Conservation (phyloP, 2,797 vertebrate species). For the Furcifer pardalis region DNA sequence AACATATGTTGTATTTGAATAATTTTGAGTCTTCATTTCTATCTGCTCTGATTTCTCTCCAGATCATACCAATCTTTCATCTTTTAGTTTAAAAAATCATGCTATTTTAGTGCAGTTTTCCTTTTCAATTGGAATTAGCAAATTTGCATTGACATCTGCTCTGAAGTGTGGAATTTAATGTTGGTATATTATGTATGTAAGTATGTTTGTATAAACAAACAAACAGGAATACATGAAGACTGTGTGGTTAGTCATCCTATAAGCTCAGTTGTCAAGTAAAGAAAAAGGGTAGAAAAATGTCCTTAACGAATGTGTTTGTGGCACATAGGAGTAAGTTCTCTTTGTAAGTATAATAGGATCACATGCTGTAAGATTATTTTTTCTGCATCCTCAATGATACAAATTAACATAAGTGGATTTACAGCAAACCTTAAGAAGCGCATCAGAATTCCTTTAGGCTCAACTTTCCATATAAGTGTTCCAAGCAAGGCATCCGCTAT, state of each 20-base stretch:
- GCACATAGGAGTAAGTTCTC: background rate
- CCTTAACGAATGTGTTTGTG: background rate
- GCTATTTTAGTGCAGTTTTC: no score
- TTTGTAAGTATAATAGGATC: slow-evolving; percentile 9
- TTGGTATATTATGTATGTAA: no score
- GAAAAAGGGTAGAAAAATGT: background rate
- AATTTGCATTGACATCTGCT: no score
- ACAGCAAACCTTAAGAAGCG: background rate
- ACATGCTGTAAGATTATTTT: background rate
- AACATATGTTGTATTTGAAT: no score
- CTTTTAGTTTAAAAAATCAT: no score
- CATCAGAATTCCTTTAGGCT: background rate
- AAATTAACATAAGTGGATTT: slow-evolving; percentile 8
- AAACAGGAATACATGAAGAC: background rate
- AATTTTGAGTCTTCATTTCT: no score
- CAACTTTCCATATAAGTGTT: background rate
- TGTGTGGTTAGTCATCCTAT: background rate
- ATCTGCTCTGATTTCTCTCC: no score
- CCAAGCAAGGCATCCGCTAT: background rate
- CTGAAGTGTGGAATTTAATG: no score
- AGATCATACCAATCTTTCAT: no score
- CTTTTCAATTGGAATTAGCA: no score
- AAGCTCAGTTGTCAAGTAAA: background rate
- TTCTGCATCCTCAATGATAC: slow-evolving; percentile 22
- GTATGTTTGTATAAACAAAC: no score